Evolutionary conservation across 2,113 vertebrate species (phyloP), one percentile per base, ranked within the genome.

Genomic region (Pelusios castaneus): DNA sequence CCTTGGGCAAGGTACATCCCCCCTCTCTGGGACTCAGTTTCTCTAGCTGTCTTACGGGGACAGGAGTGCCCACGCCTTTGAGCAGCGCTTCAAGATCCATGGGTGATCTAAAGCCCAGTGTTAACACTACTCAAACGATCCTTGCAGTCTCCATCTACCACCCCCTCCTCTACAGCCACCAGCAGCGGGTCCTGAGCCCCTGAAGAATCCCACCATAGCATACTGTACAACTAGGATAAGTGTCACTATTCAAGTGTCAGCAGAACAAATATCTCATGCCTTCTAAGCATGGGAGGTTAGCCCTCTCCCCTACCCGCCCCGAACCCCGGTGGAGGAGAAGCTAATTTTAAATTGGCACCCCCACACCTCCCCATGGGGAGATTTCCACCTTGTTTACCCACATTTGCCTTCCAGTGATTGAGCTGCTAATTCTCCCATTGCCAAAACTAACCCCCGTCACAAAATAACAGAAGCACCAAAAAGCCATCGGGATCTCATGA

Each of bases 381-480:
- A 87, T 76, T 90, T 89, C 93, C 60, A 90, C 92, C 25, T 67
- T 89, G 45, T 91, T 95, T 90, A 95, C 47, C 87, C 90, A 56
- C 45, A 91, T 41, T 76, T 94, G 91, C 84, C 82, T 91, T 75
- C 51, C 84, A 82, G 87, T 73, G 9, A 79, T 76, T 67, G 79
- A 90, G 82, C 70, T 70, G 86, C 89, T 60, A n/a, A 51, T 60
- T 41, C 85, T 73, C 84, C 82, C 77, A 49, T 89, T 51, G 84
- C 76, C 90, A 87, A 79, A 88, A 78, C 76, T 11, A 55, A 16
- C 25, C 27, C 25, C 80, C 90, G 84, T 43, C 88, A 93, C 60
- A 91, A 43, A 56, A 16, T 70, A 90, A 89, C 6, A 82, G 87
- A 89, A 88, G 82, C 16, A 79, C 82, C 24, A 9, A 5, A 45